These are phyloP conservation scores for Helicolenus hilgendorfi DNA, from an alignment of 2,797 vertebrate species.

Conservation along the genomic window DNA sequence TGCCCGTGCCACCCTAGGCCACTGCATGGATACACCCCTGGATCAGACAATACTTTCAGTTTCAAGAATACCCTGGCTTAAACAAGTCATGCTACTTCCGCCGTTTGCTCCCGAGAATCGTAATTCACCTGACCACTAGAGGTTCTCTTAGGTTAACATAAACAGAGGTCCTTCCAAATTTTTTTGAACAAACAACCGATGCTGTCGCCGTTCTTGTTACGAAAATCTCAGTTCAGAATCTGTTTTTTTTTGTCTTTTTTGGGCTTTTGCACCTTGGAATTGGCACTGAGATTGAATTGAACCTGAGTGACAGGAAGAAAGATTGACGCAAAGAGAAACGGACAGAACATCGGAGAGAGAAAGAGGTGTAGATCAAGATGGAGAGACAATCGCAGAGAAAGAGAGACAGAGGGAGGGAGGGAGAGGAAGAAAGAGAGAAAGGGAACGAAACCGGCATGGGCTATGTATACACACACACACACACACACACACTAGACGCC, in stretches of 20 bases:
- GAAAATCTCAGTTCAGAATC: not conserved
- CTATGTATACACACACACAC: not conserved
- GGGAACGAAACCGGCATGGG: slow-evolving; percentile 14
- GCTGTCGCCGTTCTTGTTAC: not conserved
- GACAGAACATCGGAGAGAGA: slow-evolving; percentile 18
- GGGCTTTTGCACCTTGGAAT: slow-evolving; percentile 12
- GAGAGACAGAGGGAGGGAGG: slow-evolving; percentile 44
- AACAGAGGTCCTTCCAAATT: not conserved
- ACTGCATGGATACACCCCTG: not conserved
- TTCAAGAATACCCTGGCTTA: not conserved
- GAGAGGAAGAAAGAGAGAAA: slow-evolving; percentile 19
- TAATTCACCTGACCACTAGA: not conserved
- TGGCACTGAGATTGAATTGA: slow-evolving; percentile 19
- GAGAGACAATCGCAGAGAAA: not conserved
- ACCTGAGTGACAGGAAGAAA: slow-evolving; percentile 43
- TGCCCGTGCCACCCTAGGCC: rapidly evolving
- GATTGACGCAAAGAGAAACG: slow-evolving; percentile 47
- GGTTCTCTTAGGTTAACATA: not conserved
- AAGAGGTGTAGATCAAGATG: slow-evolving; percentile 2
- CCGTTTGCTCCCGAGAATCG: not conserved
- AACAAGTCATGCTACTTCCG: not conserved
- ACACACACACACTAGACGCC: not conserved
- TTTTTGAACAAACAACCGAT: not conserved
- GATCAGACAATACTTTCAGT: not conserved
- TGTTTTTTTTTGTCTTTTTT: not conserved